A percentile compares a stretch with the other conserved stretches of the same genome.
These are phyloP conservation scores for Crossocerus cetratus DNA, from an alignment of 2,888 invertebrate genomes.

Conservation along the genomic window DNA sequence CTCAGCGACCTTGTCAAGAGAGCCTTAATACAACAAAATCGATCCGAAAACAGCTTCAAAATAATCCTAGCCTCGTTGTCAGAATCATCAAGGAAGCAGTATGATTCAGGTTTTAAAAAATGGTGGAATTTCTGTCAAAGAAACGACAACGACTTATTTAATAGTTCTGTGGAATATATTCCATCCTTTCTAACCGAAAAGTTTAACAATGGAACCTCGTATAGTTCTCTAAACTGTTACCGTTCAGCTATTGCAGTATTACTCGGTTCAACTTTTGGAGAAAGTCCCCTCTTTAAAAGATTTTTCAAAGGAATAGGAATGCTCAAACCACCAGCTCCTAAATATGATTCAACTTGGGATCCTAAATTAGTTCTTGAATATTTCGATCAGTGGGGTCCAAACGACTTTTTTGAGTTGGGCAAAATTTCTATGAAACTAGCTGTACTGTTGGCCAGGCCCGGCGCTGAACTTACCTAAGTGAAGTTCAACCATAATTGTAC, in stretches of 20 bases:
- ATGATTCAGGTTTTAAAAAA: conserved; percentile 25
- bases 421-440: conserved; percentile 28
- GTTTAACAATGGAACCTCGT: conserved; percentile 24
- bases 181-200: conserved; percentile 25
- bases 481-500: too few species aligned
- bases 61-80: conserved; percentile 31
- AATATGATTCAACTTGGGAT: conserved; percentile 40
- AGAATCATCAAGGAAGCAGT: conserved; percentile 35
- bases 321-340: conserved; percentile 31
- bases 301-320: conserved; percentile 31
- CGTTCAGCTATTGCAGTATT: conserved; percentile 35
- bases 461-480: too few species aligned
- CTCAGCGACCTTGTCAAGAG: conserved; percentile 59
- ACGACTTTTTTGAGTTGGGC: conserved; percentile 18
- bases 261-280: conserved; percentile 20
- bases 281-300: conserved; percentile 17
- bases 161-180: neutral
- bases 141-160: neutral
- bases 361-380: conserved; percentile 24
- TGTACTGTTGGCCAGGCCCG: conserved; percentile 30
- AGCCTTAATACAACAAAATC: conserved; percentile 35
- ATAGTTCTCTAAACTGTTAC: conserved; percentile 32
- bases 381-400: conserved; percentile 19
- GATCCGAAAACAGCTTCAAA: conserved; percentile 35
- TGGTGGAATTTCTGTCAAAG: conserved; percentile 30